A percentile compares a stretch with the other conserved stretches of the same genome.
These are phyloP conservation scores for Scaptomyza polygonia DNA, from an alignment of 2,888 invertebrate genomes.

Conservation along the genomic window DNA sequence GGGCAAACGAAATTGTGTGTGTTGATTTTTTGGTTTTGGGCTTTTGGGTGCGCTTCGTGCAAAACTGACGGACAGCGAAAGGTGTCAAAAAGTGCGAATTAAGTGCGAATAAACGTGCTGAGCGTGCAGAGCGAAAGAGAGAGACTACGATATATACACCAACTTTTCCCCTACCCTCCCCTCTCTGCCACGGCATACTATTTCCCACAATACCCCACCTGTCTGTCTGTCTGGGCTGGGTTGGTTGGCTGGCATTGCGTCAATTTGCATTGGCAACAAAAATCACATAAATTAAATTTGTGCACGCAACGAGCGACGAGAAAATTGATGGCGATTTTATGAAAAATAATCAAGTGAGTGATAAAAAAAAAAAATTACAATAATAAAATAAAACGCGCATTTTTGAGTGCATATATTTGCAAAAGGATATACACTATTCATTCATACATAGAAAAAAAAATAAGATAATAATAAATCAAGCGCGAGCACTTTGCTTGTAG, in stretches of 20 bases:
- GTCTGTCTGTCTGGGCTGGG: constrained; percentile 53
- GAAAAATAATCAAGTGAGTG: constrained; percentile 46
- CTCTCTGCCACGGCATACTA: background rate
- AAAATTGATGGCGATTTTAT: constrained; percentile 55
- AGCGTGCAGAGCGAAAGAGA: constrained; percentile 71
- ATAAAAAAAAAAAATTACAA: constrained; percentile 18
- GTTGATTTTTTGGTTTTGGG: constrained; percentile 70
- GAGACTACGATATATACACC: constrained; percentile 40
- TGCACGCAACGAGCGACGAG: constrained; percentile 42
- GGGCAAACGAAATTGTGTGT: constrained; percentile 37
- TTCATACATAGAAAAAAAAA: background rate
- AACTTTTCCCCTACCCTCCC: background rate
- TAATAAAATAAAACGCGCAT: constrained; percentile 5
- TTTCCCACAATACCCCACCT: background rate
- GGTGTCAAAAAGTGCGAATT: constrained; percentile 79
- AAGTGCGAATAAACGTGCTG: constrained; percentile 79
- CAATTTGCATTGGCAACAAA: constrained; percentile 64
- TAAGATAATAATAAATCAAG: background rate
- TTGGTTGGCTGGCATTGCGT: constrained; percentile 31
- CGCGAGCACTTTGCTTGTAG: background rate
- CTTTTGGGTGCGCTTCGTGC: constrained; percentile 38
- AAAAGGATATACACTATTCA: background rate
- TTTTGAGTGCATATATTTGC: constrained; percentile 5
- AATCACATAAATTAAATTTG: constrained; percentile 72
- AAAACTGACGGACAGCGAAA: constrained; percentile 55